Percentiles rank a stretch among this genome's conserved stretches.
These are phyloP conservation scores for Agrypnia vestita DNA, from an alignment of 1,140 invertebrate genomes.

Conservation along the genomic window DNA sequence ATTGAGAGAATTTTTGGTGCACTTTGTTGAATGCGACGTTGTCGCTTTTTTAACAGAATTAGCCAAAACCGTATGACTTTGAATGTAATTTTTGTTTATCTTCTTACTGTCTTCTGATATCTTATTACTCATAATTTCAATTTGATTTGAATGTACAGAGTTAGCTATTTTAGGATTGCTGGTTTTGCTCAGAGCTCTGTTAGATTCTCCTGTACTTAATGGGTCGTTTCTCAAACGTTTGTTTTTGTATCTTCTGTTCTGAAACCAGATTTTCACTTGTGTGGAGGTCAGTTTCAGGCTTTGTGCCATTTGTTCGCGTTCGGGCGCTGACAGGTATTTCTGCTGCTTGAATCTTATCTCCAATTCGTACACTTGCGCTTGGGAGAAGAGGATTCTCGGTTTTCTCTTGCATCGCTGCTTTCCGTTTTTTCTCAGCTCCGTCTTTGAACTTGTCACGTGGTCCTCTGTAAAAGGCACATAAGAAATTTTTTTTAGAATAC, in stretches of 20 bases:
- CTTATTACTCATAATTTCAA: neutral
- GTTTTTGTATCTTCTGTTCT: constrained; percentile 84
- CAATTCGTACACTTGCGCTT: constrained; percentile 93
- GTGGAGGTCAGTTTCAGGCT: constrained; percentile 90
- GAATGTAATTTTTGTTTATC: neutral
- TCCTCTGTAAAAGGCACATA: constrained; percentile 65
- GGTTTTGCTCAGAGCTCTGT: neutral
- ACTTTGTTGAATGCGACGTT: neutral
- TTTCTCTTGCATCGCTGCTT: constrained; percentile 87
- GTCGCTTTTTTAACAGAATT: constrained; percentile 4
- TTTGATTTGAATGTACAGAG: neutral
- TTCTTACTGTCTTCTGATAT: neutral
- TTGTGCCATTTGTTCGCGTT: constrained; percentile 92
- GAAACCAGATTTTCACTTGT: constrained; percentile 93
- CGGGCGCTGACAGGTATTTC: constrained; percentile 94
- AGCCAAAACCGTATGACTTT: neutral
- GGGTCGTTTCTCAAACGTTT: constrained; percentile 70
- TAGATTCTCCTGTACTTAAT: constrained; percentile 36
- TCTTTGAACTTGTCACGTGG: constrained; percentile 77
- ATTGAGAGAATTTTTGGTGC: neutral
- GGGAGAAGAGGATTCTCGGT: constrained; percentile 94
- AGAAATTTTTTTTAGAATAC: neutral
- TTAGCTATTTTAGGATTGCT: constrained; percentile 4
- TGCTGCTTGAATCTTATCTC: constrained; percentile 95
- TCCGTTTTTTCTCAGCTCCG: constrained; percentile 80